Percentiles rank a stretch among this genome's conserved stretches.
These are phyloP conservation scores for Megaceryle torquata DNA, from an alignment of 2,113 vertebrate species.

Conservation along the genomic window DNA sequence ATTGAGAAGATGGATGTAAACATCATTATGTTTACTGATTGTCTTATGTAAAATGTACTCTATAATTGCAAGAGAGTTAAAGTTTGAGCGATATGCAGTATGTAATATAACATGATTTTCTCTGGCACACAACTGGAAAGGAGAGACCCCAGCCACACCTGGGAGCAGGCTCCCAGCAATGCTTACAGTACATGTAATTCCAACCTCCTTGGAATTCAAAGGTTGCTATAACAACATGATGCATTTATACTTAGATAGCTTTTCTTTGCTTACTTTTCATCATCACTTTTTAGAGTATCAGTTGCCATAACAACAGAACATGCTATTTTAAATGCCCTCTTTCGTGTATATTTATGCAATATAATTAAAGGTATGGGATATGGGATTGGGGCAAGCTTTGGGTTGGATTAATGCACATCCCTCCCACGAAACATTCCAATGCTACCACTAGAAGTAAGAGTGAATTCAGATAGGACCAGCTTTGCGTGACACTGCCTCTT, in stretches of 20 bases:
- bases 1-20: neutral
- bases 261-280: slow-evolving; percentile 6
- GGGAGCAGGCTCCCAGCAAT: neutral
- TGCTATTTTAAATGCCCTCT: neutral
- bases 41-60: neutral
- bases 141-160: neutral
- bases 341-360: neutral
- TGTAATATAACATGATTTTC: neutral
- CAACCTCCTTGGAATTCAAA: neutral
- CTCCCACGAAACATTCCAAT: neutral
- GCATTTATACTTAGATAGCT: neutral
- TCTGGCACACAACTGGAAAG: neutral
- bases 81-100: neutral
- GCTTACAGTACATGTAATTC: neutral
- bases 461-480: neutral
- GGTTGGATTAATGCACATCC: neutral
- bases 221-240: neutral
- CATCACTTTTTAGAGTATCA: neutral
- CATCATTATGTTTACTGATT: neutral
- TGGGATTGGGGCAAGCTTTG: neutral
- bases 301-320: slow-evolving; percentile 53
- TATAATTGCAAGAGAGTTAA: neutral
- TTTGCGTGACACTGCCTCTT: neutral
- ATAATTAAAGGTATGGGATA: neutral
- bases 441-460: neutral